Evolutionary conservation across 2,797 vertebrate genomes (phyloP).

Genomic region (Xerus rutilus): DNA sequence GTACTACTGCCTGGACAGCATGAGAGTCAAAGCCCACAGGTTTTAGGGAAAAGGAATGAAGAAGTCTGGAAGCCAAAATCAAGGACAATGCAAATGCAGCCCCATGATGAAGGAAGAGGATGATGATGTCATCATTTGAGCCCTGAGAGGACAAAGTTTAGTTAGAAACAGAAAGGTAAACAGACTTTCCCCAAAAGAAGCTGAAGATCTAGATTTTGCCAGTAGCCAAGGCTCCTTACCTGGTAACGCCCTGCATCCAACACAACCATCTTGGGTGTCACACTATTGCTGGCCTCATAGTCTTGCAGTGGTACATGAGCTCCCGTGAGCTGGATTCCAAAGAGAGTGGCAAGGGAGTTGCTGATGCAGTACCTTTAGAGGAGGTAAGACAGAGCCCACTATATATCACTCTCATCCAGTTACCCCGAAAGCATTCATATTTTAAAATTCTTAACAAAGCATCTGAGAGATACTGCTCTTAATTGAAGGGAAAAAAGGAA

Average conservation of each 20-base stretch:
- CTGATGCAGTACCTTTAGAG: constrained; percentile 89
- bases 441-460: constrained; percentile 17
- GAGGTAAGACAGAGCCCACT: background rate
- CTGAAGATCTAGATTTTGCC: background rate
- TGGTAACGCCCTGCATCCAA: constrained; percentile 85
- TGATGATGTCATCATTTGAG: background rate
- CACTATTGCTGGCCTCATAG: constrained; percentile 62
- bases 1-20: background rate
- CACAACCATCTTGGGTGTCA: constrained; percentile 83
- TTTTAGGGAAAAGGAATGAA: background rate
- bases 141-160: background rate
- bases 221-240: constrained; percentile 79
- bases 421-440: background rate
- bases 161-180: background rate
- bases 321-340: constrained; percentile 87
- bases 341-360: constrained; percentile 86
- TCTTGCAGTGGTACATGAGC: constrained; percentile 88
- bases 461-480: background rate
- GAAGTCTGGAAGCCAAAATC: background rate
- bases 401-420: background rate
- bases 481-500: background rate
- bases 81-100: constrained; percentile 9
- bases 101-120: background rate
- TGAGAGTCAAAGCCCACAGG: background rate
- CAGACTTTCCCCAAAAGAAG: background rate